Evolutionary conservation across 2,888 invertebrate genomes (phyloP).

Genomic region (Temnothorax ravouxi): DNA sequence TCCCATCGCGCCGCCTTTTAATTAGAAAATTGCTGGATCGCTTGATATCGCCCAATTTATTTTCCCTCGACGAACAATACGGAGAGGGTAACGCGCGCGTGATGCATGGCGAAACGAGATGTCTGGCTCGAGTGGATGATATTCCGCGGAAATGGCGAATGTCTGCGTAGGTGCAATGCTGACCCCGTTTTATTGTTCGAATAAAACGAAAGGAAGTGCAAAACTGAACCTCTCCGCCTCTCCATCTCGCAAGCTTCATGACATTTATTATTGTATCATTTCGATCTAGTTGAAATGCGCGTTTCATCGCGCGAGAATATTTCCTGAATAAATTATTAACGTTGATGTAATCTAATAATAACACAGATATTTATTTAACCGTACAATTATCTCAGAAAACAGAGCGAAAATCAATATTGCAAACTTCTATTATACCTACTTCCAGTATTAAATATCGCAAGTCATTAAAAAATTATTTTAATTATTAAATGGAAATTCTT

Average conservation of each 20-base stretch:
- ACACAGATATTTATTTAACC: neutral
- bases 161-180: conserved; percentile 21
- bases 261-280: neutral
- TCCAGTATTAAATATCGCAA: neutral
- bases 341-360: neutral
- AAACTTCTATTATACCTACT: neutral
- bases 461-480: neutral
- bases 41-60: conserved; percentile 29
- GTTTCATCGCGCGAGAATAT: neutral
- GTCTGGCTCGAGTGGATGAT: conserved; percentile 16
- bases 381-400: neutral
- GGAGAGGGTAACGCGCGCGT: neutral
- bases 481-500: neutral
- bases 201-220: conserved; percentile 20
- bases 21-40: conserved; percentile 38
- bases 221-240: neutral
- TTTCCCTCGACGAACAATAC: conserved; percentile 19
- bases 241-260: neutral
- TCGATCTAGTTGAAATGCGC: neutral
- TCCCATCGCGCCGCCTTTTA: conserved; percentile 3
- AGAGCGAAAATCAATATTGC: too few species aligned
- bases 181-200: conserved; percentile 38
- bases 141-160: neutral
- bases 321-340: conserved; percentile 7
- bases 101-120: conserved; percentile 31